Evolutionary conservation across 2,888 invertebrate species (phyloP), one percentile per base, ranked within the genome.

Genomic region (Callyntrura guangdongensis): DNA sequence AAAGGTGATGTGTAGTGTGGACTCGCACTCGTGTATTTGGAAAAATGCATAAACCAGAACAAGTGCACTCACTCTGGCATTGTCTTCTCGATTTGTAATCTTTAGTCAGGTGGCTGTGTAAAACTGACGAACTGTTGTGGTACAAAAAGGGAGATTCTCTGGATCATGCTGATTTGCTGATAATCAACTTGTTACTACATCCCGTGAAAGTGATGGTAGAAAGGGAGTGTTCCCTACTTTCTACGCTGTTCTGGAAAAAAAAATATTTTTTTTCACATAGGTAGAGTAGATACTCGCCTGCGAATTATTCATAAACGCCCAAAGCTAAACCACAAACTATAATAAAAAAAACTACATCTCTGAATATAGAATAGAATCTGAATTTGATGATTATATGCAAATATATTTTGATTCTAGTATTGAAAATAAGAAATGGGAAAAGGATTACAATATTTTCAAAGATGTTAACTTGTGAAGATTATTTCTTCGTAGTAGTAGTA

Each of bases 71-170:
- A n/a, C n/a, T n/a, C n/a, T n/a, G n/a, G 47, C 74, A 56, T 36
- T 79, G 61, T 87, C 49, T 86, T 45, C 61, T 36, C 14, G 86
- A 86, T 86, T 67, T 67, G 67, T 79, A 86, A 86, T 86, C 86
- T 86, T 27, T 59, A 36, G 47, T 79, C 86, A 53, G 74, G 25
- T 17, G 47, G 72, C 47, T 45, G 17, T 67, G 20, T 22, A 22
- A 6, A 25, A 11, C 8, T 17, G 8, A 17, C 25, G 14, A 25
- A 25, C 64, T 6, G 1, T 61, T 22, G 5, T 27, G 4, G 61
- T 25, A 64, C 61, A 14, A 56, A 56, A n/a, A 56, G 56, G 12
- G 11, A 69, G n/a, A 36, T 36, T 36, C 36, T 4, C 36, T 36
- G 36, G 36, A 36, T 36, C 36, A 2, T 36, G 36, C 36, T 36